Conservation (phyloP, 2,888 invertebrate genomes). For the Frankliniella fusca region DNA sequence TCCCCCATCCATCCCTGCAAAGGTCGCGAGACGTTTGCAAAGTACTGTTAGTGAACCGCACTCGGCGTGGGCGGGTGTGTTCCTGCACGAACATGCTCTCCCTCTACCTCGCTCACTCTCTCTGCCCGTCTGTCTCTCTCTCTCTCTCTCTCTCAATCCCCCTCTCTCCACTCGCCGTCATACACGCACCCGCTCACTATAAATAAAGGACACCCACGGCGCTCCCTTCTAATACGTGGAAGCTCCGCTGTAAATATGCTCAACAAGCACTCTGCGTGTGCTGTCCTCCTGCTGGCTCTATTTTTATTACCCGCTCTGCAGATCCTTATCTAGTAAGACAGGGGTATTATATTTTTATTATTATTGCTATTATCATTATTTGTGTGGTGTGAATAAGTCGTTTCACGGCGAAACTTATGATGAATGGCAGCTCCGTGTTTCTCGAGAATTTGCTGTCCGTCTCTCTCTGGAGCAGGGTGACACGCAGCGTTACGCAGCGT, state of each 20-base stretch:
- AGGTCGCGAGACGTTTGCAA: background rate
- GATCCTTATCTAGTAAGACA: too few relatives aligned
- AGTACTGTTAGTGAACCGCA: background rate
- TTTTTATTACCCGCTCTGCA: too few relatives aligned
- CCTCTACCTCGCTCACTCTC: background rate
- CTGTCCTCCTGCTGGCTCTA: too few relatives aligned
- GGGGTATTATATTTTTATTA: too few relatives aligned
- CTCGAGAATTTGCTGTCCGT: too few relatives aligned
- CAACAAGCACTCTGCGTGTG: background rate
- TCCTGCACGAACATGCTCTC: background rate
- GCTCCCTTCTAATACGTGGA: background rate
- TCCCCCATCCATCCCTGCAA: background rate
- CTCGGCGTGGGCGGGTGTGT: background rate
- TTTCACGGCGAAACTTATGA: too few relatives aligned
- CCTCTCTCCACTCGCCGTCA: background rate
- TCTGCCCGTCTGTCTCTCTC: too few relatives aligned
- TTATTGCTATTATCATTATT: too few relatives aligned
- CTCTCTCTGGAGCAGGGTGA: too few relatives aligned
- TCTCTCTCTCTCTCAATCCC: too few relatives aligned
- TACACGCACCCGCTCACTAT: background rate
- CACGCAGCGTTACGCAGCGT: background rate
- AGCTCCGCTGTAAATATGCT: background rate
- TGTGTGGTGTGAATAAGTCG: too few relatives aligned
- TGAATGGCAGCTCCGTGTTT: too few relatives aligned
- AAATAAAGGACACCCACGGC: constrained; percentile 10